phyloP scores from a whole-genome alignment of 2,113 vertebrate genomes.

The Pimephales promelas region DNA sequence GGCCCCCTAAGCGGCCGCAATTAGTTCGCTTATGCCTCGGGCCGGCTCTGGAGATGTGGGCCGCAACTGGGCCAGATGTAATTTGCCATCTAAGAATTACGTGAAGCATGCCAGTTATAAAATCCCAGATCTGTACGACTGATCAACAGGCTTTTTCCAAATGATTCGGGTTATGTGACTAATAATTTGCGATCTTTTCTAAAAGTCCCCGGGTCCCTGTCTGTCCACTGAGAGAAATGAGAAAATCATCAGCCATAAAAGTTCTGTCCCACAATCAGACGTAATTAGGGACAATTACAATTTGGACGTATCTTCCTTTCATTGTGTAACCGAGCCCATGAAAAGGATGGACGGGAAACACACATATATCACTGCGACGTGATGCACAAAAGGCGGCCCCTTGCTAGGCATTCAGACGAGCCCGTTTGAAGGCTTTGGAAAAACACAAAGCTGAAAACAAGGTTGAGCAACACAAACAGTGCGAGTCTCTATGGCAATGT shows the following conservation, averaged over 20 bases:
- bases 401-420: conserved; percentile 50
- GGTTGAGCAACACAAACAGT: conserved; percentile 55
- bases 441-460: conserved; percentile 55
- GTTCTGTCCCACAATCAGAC: conserved; percentile 1
- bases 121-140: neutral
- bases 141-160: neutral
- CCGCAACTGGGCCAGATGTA: no score
- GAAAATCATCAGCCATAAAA: conserved; percentile 10
- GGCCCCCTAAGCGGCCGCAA: no score
- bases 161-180: neutral
- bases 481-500: conserved; percentile 51
- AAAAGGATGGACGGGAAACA: conserved; percentile 35
- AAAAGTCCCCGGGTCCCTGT: neutral
- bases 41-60: no score
- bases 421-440: conserved; percentile 39
- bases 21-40: no score
- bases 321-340: conserved; percentile 2
- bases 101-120: neutral
- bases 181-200: conserved; percentile 7
- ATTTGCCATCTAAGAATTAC: neutral
- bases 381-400: conserved; percentile 47
- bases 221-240: neutral
- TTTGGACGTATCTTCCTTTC: conserved; percentile 6
- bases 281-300: conserved; percentile 37
- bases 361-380: conserved; percentile 41